Conservation (phyloP, 2,113 vertebrate species). For the Hepsetus odoe region DNA sequence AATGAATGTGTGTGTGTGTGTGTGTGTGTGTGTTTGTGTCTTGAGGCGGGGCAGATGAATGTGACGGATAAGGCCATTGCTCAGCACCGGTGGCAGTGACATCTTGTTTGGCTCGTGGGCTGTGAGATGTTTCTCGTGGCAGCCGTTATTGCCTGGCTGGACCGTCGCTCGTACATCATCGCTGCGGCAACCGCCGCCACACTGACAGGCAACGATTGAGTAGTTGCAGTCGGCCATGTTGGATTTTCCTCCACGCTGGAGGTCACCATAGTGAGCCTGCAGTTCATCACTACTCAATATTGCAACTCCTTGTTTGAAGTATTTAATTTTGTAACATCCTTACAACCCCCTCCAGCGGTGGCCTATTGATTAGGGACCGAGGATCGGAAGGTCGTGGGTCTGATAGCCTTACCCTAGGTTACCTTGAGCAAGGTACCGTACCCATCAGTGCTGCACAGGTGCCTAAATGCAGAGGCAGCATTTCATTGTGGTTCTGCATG, state of each 20-base stretch:
- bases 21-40: slow-evolving; percentile 1
- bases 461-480: no score
- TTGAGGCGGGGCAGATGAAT: slow-evolving; percentile 34
- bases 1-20: slow-evolving; percentile 7
- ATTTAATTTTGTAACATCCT: no score
- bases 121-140: slow-evolving; percentile 62
- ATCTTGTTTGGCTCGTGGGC: slow-evolving; percentile 71
- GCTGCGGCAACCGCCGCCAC: slow-evolving; percentile 38
- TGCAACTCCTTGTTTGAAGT: no score
- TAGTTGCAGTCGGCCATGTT: slow-evolving; percentile 19
- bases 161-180: slow-evolving; percentile 67
- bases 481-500: no score
- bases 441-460: no score
- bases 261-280: slow-evolving; percentile 38
- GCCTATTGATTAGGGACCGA: no score
- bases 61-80: slow-evolving; percentile 67
- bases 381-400: no score
- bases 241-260: slow-evolving; percentile 22
- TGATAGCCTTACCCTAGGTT: no score
- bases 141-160: slow-evolving; percentile 62
- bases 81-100: slow-evolving; percentile 69
- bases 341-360: no score
- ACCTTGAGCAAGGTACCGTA: no score
- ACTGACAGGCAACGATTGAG: slow-evolving; percentile 37
- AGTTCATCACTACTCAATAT: slow-evolving; percentile 37